A percentile compares a stretch with the other conserved stretches of the same genome.
These are phyloP conservation scores for Tarsius wallacei DNA, from an alignment of 2,797 vertebrate genomes.

Conservation along the genomic window DNA sequence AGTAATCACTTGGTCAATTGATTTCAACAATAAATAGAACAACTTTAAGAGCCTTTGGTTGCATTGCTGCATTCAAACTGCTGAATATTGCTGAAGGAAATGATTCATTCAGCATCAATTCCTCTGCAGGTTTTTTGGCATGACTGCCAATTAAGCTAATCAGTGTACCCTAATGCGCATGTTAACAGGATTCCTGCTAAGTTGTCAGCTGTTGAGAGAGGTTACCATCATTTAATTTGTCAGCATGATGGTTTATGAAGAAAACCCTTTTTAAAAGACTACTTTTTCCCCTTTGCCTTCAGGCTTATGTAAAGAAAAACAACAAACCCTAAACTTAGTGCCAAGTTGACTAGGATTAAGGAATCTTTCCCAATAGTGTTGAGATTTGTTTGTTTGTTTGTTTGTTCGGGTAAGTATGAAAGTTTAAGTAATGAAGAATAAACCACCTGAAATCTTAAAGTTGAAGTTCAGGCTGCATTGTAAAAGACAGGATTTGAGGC, in stretches of 20 bases:
- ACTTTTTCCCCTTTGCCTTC: conserved; percentile 75
- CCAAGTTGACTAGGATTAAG: conserved; percentile 60
- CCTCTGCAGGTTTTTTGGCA: conserved; percentile 73
- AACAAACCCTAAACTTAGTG: conserved; percentile 42
- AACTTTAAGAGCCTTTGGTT: conserved; percentile 31
- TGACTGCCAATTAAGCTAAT: conserved; percentile 82
- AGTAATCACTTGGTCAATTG: conserved; percentile 14
- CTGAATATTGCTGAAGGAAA: conserved; percentile 55
- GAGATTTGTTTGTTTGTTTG: too few species aligned
- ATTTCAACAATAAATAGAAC: conserved; percentile 74
- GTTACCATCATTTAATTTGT: conserved; percentile 83
- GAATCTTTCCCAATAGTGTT: background rate
- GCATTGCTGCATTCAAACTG: conserved; percentile 57
- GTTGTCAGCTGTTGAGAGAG: conserved; percentile 81
- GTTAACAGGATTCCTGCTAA: conserved; percentile 80
- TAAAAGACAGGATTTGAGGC: background rate
- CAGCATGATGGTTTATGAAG: conserved; percentile 72
- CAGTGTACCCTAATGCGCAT: conserved; percentile 75
- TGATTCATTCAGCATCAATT: conserved; percentile 66
- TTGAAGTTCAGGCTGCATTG: background rate
- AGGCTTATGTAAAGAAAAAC: conserved; percentile 63
- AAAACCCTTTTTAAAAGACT: conserved; percentile 65
- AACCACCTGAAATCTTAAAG: background rate
- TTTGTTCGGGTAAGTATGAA: too few species aligned
- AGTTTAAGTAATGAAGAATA: background rate